Percentiles rank a stretch among this genome's conserved stretches.
phyloP scores from a whole-genome alignment of 2,113 vertebrate genomes.

The Catharus minimus region DNA sequence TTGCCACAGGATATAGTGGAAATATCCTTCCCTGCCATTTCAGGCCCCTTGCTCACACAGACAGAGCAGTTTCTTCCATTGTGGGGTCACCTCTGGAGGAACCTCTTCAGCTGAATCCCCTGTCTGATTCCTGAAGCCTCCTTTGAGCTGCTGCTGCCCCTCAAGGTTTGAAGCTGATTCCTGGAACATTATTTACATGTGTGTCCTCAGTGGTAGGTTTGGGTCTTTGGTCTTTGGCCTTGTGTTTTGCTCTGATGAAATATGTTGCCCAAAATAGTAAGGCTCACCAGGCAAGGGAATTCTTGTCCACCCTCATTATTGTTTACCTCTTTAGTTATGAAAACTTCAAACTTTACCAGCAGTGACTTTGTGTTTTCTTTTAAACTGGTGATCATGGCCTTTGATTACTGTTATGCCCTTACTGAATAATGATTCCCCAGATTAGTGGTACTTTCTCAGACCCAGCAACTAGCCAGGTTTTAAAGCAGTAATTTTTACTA shows the following conservation, averaged over 20 bases:
- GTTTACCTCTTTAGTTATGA: background rate
- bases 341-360: background rate
- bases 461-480: background rate
- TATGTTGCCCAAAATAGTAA: background rate
- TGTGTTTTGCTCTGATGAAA: background rate
- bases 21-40: background rate
- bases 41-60: background rate
- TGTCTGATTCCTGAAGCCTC: background rate
- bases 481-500: background rate
- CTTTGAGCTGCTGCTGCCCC: background rate
- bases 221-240: background rate
- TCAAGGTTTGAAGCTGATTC: background rate
- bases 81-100: background rate
- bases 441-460: background rate
- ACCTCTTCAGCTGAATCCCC: background rate
- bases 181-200: background rate
- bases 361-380: background rate
- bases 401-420: background rate
- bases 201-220: background rate
- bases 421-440: background rate
- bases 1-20: background rate
- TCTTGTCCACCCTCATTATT: background rate
- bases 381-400: background rate
- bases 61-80: background rate
- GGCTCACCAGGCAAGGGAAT: background rate